A percentile compares a stretch with the other conserved stretches of the same genome.
Conservation (phyloP, 2,797 vertebrate genomes). For the Lacerta agilis region DNA sequence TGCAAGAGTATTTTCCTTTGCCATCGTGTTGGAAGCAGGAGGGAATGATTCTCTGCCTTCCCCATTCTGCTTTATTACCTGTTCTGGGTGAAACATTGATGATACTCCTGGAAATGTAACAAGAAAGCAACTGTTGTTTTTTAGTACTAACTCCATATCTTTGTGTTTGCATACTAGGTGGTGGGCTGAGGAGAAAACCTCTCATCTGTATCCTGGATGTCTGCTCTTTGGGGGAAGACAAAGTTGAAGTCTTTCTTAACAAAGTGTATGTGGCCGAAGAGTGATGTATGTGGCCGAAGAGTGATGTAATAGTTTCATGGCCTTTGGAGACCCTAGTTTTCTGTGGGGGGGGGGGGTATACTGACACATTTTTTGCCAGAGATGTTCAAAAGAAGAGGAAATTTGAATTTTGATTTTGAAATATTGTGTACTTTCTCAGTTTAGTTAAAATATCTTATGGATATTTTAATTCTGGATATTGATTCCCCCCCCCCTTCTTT, state of each 20-base stretch:
- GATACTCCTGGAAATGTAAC: conserved; percentile 33
- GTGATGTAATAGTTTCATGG: conserved; percentile 23
- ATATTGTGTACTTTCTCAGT: too few species aligned
- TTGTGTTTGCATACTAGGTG: conserved; percentile 79
- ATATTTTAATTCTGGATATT: too few species aligned
- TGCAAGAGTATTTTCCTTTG: neutral
- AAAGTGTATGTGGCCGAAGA: conserved; percentile 86
- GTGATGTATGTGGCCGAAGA: conserved; percentile 74
- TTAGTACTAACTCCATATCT: conserved; percentile 25
- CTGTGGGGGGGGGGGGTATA: too few species aligned
- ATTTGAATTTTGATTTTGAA: too few species aligned
- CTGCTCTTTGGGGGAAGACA: conserved; percentile 85
- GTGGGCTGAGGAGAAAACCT: conserved; percentile 81
- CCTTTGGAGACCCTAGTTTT: too few species aligned
- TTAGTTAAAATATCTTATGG: too few species aligned
- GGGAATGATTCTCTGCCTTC: neutral
- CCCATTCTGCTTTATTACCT: neutral
- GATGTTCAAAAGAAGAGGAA: too few species aligned
- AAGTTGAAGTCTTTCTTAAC: conserved; percentile 86
- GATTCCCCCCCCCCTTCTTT: too few species aligned
- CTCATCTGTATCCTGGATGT: conserved; percentile 88
- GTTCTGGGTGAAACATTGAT: neutral
- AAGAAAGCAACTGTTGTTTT: conserved; percentile 40
- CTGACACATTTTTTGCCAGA: too few species aligned
- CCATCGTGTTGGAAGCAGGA: neutral